Evolutionary conservation across 2,113 vertebrate genomes (phyloP), one percentile per base, ranked within the genome.

Genomic region (Dromiciops gliroides): DNA sequence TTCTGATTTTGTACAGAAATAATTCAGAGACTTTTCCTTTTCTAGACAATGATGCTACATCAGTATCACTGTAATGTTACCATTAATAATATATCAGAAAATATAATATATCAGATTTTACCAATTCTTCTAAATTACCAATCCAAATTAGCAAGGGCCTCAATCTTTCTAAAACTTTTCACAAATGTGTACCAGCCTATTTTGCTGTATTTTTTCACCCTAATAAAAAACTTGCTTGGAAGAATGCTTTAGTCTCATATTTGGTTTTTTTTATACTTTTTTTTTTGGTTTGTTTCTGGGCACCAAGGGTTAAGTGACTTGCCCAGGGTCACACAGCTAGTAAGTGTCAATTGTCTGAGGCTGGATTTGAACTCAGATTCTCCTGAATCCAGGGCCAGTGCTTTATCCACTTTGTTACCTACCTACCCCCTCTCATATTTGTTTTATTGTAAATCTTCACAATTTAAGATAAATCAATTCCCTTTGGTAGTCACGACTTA

Each of bases 401-500:
- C n/a, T n/a, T n/a, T n/a, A n/a, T n/a, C n/a, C n/a, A n/a, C n/a
- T n/a, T n/a, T n/a, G n/a, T n/a, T n/a, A n/a, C n/a, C n/a, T n/a
- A n/a, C n/a, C n/a, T n/a, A n/a, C n/a, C n/a, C n/a, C n/a, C n/a
- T 22, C 56, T 95, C 90, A 28, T 96, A 24, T 3, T 94, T 10
- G 50, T 95, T 48, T 50, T 90, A 47, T 89, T 94, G 51, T 92
- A 92, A 93, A 67, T 94, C 11, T 88, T 7, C 60, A 88, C 92
- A 28, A 94, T 67, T 93, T 93, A 37, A 0, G 19, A 94, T 26
- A 91, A 56, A 11, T 48, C 90, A 47, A 91, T 48, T 88, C 26
- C 75, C 22, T 0, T 25, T 96, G 14, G 60, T 92, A 92, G 92
- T 90, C 91, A 95, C 95, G 90, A 90, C 31, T 95, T 92, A 75